Percentiles rank a stretch among this genome's conserved stretches.
These are phyloP conservation scores for Balanococcus diminutus DNA, from an alignment of 2,888 invertebrate genomes.

Conservation along the genomic window DNA sequence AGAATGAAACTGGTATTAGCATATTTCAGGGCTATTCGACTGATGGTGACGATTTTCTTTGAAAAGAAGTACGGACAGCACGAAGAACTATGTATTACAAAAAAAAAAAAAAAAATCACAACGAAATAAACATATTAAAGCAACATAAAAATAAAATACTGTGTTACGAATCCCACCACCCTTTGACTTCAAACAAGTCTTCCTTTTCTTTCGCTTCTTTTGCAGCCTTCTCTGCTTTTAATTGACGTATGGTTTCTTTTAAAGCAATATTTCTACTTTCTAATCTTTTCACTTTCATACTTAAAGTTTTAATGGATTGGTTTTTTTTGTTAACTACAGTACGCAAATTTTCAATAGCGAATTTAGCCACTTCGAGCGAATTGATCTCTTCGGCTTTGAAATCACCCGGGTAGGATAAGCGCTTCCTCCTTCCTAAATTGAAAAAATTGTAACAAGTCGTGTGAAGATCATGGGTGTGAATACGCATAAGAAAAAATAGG, in stretches of 20 bases:
- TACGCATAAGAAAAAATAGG: not conserved
- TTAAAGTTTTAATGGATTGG: not conserved
- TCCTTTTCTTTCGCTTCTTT: not conserved
- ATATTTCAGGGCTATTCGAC: too few species aligned
- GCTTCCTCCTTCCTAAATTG: not conserved
- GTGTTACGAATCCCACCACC: not conserved
- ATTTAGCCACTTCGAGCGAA: not conserved
- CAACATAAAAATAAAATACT: not conserved
- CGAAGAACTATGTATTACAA: not conserved
- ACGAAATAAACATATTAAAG: not conserved
- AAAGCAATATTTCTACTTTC: not conserved
- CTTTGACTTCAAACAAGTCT: not conserved
- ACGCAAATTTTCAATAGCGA: not conserved
- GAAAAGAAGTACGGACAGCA: not conserved
- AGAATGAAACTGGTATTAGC: constrained; percentile 32
- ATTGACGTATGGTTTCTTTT: not conserved
- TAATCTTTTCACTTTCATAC: not conserved
- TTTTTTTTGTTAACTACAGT: not conserved
- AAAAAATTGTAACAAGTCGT: not conserved
- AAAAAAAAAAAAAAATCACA: not conserved
- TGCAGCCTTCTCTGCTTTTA: not conserved
- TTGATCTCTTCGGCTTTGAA: not conserved
- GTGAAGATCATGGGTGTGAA: not conserved
- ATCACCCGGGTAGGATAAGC: not conserved
- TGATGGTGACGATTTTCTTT: too few species aligned